Percentiles rank a stretch among this genome's conserved stretches.
phyloP scores from a whole-genome alignment of 2,113 vertebrate genomes.

The Ciconia stormi region DNA sequence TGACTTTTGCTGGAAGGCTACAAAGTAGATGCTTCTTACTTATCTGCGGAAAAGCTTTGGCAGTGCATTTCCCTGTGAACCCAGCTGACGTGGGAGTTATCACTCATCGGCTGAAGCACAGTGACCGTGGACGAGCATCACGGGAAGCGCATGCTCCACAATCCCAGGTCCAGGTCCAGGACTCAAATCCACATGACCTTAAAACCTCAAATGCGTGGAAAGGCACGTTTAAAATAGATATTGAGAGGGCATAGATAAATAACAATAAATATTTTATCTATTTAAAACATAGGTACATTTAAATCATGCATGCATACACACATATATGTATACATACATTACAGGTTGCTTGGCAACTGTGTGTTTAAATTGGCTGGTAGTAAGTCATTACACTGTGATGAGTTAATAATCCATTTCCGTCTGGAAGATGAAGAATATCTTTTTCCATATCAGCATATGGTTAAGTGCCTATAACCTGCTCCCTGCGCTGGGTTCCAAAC shows the following conservation, averaged over 20 bases:
- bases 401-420: slow-evolving; percentile 60
- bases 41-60: background rate
- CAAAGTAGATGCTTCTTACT: background rate
- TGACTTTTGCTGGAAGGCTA: background rate
- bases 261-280: background rate
- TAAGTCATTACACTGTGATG: slow-evolving; percentile 47
- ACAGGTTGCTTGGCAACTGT: slow-evolving; percentile 1
- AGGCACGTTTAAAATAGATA: background rate
- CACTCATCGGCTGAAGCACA: background rate
- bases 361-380: slow-evolving; percentile 32
- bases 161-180: background rate
- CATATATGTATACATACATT: background rate
- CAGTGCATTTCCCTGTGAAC: background rate
- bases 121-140: background rate
- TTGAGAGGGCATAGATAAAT: background rate
- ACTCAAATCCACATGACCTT: background rate
- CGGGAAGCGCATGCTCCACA: background rate
- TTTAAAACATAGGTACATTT: background rate
- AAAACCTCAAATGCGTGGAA: background rate
- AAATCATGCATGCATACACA: background rate
- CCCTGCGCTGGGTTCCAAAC: background rate
- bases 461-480: slow-evolving; percentile 51
- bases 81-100: background rate
- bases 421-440: slow-evolving; percentile 43
- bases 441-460: slow-evolving; percentile 42